Percentiles rank a stretch among this genome's conserved stretches.
These are phyloP conservation scores for Archocentrus centrarchus DNA, from an alignment of 2,113 vertebrate genomes.

Conservation along the genomic window DNA sequence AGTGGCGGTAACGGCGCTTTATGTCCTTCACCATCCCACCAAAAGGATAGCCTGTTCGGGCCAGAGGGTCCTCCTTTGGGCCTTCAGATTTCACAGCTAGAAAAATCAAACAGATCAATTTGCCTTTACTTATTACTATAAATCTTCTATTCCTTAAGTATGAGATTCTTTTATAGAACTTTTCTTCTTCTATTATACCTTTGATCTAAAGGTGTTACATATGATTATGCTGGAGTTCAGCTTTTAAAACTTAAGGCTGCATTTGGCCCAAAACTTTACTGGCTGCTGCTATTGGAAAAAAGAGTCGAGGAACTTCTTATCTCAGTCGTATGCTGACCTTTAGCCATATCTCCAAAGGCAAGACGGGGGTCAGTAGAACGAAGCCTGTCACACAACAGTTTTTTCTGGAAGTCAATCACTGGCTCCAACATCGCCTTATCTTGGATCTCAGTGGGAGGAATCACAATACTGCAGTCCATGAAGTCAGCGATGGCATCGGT, in stretches of 20 bases:
- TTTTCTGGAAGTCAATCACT: conserved; percentile 86
- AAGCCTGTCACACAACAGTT: conserved; percentile 86
- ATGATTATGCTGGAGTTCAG: not conserved
- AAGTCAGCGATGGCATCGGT: conserved; percentile 85
- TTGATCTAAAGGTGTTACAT: not conserved
- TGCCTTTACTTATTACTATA: not conserved
- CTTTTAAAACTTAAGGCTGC: too few relatives aligned
- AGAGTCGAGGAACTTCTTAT: not conserved
- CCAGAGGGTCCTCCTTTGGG: conserved; percentile 86
- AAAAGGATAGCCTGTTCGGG: conserved; percentile 86
- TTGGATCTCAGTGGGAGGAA: conserved; percentile 87
- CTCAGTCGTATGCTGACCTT: conserved; percentile 61
- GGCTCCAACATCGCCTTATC: conserved; percentile 81
- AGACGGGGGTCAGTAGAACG: conserved; percentile 71
- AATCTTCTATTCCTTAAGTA: too few relatives aligned
- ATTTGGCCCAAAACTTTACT: not conserved
- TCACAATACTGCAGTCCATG: conserved; percentile 92
- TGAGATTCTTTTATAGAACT: not conserved
- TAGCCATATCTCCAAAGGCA: conserved; percentile 61
- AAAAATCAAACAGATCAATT: conserved; percentile 6
- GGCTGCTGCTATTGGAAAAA: not conserved
- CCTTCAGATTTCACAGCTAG: conserved; percentile 38
- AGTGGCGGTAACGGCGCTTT: conserved; percentile 89
- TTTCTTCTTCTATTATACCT: not conserved
- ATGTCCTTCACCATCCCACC: conserved; percentile 91